These are phyloP conservation scores for Drosophila nr. medialis DNA, from an alignment of 2,888 invertebrate genomes.

Conservation along the genomic window DNA sequence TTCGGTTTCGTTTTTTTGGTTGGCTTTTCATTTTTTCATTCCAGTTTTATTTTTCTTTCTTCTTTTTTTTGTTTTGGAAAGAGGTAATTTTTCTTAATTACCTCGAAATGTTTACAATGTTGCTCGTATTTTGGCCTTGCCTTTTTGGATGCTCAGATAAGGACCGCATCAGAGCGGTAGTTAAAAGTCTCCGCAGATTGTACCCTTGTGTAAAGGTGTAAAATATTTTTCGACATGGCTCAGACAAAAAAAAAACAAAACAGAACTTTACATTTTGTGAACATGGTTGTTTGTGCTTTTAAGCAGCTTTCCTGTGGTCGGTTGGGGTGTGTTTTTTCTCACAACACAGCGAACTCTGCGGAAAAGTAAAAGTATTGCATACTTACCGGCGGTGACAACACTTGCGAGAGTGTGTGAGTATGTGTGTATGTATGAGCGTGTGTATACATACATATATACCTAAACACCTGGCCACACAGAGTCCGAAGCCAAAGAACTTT, in stretches of 20 bases:
- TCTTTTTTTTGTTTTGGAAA: conserved; percentile 32
- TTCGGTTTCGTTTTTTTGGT: conserved; percentile 20
- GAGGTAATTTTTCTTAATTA: conserved; percentile 80
- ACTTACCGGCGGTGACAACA: conserved; percentile 60
- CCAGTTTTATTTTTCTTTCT: conserved; percentile 12
- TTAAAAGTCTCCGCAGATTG: conserved; percentile 61
- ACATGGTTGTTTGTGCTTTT: conserved; percentile 69
- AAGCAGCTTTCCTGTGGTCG: conserved; percentile 68
- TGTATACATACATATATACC: conserved; percentile 1
- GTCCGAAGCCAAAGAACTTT: conserved; percentile 37
- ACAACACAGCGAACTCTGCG: conserved; percentile 6
- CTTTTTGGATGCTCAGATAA: conserved; percentile 62
- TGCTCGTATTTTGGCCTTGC: conserved; percentile 63
- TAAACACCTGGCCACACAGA: conserved; percentile 35
- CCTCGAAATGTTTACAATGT: conserved; percentile 80
- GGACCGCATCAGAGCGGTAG: conserved; percentile 52
- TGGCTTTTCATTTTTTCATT: conserved; percentile 33
- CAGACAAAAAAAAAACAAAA: conserved; percentile 25
- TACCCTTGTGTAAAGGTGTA: conserved; percentile 71
- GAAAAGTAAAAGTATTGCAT: conserved; percentile 70
- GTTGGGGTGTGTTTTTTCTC: conserved; percentile 39
- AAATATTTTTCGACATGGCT: conserved; percentile 67
- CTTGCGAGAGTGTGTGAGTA: background rate
- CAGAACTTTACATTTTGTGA: conserved; percentile 58
- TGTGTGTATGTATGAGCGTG: background rate